These are phyloP conservation scores for Caenorhabditis imperialis DNA, from an alignment of 2,888 invertebrate species.

Conservation along the genomic window DNA sequence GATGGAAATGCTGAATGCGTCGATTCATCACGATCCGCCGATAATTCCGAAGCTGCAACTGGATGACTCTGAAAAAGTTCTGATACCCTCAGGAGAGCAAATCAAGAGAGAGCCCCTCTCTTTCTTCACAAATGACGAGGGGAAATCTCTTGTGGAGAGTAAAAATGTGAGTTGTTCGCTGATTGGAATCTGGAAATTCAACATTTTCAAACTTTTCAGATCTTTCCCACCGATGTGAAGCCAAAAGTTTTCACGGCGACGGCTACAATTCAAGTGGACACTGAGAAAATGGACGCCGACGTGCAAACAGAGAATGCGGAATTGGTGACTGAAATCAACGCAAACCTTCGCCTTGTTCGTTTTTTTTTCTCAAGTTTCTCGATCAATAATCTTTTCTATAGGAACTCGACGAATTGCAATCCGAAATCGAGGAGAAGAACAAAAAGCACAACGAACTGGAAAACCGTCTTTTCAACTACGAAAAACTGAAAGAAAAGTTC, in stretches of 20 bases:
- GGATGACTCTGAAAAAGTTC: neutral
- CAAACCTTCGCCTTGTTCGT: conserved; percentile 25
- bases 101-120: conserved; percentile 29
- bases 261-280: conserved; percentile 31
- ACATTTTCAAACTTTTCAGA: neutral
- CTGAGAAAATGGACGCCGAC: conserved; percentile 34
- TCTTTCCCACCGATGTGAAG: neutral
- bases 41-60: conserved; percentile 14
- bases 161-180: too few relatives aligned
- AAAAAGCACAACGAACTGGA: conserved; percentile 26
- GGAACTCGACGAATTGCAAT: conserved; percentile 38
- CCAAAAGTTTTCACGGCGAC: conserved; percentile 31
- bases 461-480: conserved; percentile 36
- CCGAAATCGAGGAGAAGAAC: conserved; percentile 15
- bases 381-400: conserved; percentile 1
- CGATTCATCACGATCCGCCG: neutral
- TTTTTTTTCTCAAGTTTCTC: neutral
- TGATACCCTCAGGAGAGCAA: neutral
- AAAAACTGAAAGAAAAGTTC: conserved; percentile 22
- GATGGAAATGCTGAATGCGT: conserved; percentile 5
- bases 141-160: conserved; percentile 9
- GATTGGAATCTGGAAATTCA: too few relatives aligned
- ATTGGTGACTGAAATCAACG: conserved; percentile 12
- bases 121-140: conserved; percentile 22
- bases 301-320: conserved; percentile 36